Evolutionary conservation across 2,113 vertebrate genomes (phyloP).

Genomic region (Entomyzon cyanotis): DNA sequence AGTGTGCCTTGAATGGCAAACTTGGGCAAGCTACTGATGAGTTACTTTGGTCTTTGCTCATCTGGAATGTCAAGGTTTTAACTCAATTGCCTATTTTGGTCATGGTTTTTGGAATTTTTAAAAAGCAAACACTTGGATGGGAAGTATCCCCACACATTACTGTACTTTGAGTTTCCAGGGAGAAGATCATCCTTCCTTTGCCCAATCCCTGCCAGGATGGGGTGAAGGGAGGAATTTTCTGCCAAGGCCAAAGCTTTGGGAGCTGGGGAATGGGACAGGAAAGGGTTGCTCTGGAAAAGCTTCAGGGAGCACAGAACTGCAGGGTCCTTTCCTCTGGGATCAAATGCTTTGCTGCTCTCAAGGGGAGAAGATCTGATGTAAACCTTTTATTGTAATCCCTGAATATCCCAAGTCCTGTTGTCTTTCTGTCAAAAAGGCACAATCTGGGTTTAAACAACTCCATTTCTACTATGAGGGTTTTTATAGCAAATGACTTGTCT

Average conservation of each 20-base stretch:
- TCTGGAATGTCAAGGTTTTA: background rate
- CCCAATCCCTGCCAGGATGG: background rate
- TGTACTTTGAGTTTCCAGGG: background rate
- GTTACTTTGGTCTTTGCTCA: background rate
- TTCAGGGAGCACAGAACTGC: constrained; percentile 18
- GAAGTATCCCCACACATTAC: background rate
- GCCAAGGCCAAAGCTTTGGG: background rate
- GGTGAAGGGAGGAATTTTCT: background rate
- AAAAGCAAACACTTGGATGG: background rate
- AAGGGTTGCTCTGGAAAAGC: background rate
- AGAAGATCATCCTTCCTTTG: background rate
- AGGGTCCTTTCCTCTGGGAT: background rate
- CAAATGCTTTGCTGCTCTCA: background rate
- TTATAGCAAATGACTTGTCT: background rate
- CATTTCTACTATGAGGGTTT: background rate
- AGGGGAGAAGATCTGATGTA: background rate
- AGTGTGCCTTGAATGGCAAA: background rate
- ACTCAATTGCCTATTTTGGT: background rate
- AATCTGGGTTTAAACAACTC: background rate
- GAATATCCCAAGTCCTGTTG: background rate
- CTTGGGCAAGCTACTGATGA: background rate
- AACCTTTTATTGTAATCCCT: background rate
- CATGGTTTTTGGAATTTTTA: background rate
- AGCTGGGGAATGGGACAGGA: background rate
- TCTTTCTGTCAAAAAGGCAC: background rate